These are phyloP conservation scores for Gnatocerus cornutus DNA, from an alignment of 2,888 invertebrate species.

Conservation along the genomic window DNA sequence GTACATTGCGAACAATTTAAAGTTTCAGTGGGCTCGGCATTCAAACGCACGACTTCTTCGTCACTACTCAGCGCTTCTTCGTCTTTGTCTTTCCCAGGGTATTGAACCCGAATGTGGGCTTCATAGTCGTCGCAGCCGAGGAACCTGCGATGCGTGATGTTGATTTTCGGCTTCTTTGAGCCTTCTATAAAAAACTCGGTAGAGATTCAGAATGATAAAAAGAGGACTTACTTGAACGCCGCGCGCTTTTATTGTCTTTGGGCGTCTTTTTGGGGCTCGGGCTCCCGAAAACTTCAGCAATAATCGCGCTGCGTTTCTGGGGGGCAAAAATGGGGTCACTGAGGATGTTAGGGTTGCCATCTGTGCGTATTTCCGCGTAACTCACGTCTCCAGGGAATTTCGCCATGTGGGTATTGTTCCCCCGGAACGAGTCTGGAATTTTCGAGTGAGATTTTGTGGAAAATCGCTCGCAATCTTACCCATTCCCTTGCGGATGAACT, in stretches of 20 bases:
- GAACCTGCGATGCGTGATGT: constrained; percentile 73
- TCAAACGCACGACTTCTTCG: constrained; percentile 57
- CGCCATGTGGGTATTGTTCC: constrained; percentile 81
- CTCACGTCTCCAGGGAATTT: constrained; percentile 87
- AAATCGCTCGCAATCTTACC: constrained; percentile 74
- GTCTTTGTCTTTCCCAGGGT: constrained; percentile 69
- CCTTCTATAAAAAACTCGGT: constrained; percentile 45
- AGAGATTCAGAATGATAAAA: no score
- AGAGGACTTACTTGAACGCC: constrained; percentile 52
- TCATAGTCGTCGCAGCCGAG: constrained; percentile 73
- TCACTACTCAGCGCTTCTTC: constrained; percentile 50
- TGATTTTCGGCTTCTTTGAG: constrained; percentile 54
- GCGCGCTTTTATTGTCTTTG: constrained; percentile 54
- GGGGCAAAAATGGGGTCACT: constrained; percentile 75
- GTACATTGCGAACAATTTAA: constrained; percentile 59
- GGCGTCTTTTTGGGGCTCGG: constrained; percentile 69
- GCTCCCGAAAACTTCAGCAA: constrained; percentile 72
- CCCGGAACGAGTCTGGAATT: constrained; percentile 73
- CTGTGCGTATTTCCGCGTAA: constrained; percentile 81
- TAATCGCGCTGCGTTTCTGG: constrained; percentile 73
- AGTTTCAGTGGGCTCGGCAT: constrained; percentile 56
- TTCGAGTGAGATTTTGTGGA: neutral
- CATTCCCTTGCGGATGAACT: constrained; percentile 87
- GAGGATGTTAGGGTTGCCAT: constrained; percentile 82
- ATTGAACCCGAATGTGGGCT: constrained; percentile 78